Evolutionary conservation across 2,797 vertebrate genomes (phyloP), one percentile per base, ranked within the genome.

Genomic region (Acanthornis magna): DNA sequence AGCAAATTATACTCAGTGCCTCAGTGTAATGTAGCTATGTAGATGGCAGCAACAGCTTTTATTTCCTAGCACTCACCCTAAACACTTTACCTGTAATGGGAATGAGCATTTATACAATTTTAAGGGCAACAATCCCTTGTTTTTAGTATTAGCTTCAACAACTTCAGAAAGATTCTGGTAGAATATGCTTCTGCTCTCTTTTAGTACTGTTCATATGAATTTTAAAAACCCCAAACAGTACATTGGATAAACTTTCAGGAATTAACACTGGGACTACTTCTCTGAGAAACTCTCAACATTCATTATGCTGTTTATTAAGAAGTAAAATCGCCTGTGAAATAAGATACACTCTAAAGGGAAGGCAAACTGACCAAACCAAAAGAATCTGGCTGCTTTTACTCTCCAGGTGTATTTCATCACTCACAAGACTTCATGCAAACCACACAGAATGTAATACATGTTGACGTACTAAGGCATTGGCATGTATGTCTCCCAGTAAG

Each of bases 271-370:
- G 21, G 32, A 70, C 25, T 77, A 38, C 19, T 88, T 67, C 29
- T 93, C 72, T 71, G 67, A 85, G 43, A 92, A 95, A 73, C 9
- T 40, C 17, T 51, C n/a, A 62, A 16, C 23, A n/a, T 61, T 75
- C 12, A 50, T 34, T 65, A 57, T 3, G 11, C 13, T 72, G 10
- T 68, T 77, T 74, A 72, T 65, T 50, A 78, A 76, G 27, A 42
- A 73, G 9, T 15, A 89, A 87, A 85, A 87, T 25, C 42, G 63
- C 29, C 42, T 47, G 32, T 58, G 76, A 93, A 85, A 62, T 30
- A 71, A 0, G 3, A 27, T 34, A 74, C 21, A 32, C 7, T 62
- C 32, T 38, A 75, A 83, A 65, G 40, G n/a, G 74, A 75, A 38
- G 16, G n/a, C 40, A 91, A 92, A 73, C 29, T 42, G 17, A 53